Evolutionary conservation across 2,888 invertebrate genomes (phyloP).

Genomic region (Drosophila borealis): DNA sequence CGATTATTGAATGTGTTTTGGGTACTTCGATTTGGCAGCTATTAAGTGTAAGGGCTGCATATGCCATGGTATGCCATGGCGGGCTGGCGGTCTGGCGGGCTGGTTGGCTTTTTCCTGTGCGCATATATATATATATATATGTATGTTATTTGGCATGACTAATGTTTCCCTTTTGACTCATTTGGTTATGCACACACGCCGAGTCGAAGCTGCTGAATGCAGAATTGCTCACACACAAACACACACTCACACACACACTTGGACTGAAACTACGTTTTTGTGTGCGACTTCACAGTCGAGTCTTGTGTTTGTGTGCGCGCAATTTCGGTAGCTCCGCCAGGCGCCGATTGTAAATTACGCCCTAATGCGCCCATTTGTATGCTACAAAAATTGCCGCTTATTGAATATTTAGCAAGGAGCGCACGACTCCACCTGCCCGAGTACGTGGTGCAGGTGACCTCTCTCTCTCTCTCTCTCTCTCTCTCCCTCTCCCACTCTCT

Average conservation of each 20-base stretch:
- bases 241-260: slow-evolving; percentile 9
- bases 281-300: slow-evolving; percentile 36
- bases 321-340: slow-evolving; percentile 47
- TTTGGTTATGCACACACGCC: slow-evolving; percentile 57
- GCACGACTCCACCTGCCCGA: slow-evolving; percentile 39
- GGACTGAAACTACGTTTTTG: slow-evolving; percentile 36
- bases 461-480: neutral
- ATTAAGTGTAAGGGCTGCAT: slow-evolving; percentile 2
- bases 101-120: slow-evolving; percentile 19
- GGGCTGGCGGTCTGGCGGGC: slow-evolving; percentile 11
- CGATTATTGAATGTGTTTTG: slow-evolving; percentile 29
- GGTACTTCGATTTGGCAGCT: neutral
- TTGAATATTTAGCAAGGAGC: slow-evolving; percentile 77
- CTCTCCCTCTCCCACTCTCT: neutral
- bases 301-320: slow-evolving; percentile 37
- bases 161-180: slow-evolving; percentile 81
- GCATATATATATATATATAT: slow-evolving; percentile 23
- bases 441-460: neutral
- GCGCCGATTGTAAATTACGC: slow-evolving; percentile 77
- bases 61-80: neutral
- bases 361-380: slow-evolving; percentile 81
- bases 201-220: slow-evolving; percentile 42
- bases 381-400: slow-evolving; percentile 80
- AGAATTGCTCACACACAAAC: slow-evolving; percentile 32
- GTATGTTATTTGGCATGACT: slow-evolving; percentile 59